These are phyloP conservation scores for Stichodactyla helianthus DNA, from an alignment of 64 coral and sea anemone genomes.

Conservation along the genomic window DNA sequence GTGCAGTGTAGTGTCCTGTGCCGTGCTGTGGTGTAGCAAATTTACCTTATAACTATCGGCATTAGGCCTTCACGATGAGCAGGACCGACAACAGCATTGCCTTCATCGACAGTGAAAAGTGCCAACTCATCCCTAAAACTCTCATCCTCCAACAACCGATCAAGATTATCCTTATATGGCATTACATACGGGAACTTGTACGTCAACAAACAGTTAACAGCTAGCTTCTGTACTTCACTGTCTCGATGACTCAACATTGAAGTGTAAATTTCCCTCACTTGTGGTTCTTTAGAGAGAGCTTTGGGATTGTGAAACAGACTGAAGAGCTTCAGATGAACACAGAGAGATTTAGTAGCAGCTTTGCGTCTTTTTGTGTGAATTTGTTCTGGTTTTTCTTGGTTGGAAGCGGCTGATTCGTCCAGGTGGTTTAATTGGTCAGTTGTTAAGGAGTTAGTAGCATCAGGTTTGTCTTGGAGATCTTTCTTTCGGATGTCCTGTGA, in stretches of 20 bases:
- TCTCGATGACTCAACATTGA: conserved; percentile 66
- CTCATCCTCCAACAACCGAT: conserved; percentile 69
- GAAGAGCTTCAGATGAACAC: conserved; percentile 60
- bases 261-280: conserved; percentile 37
- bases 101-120: conserved; percentile 72
- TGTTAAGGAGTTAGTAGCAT: background rate
- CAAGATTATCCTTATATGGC: conserved; percentile 73
- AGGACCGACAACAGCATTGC: conserved; percentile 39
- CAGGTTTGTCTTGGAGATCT: background rate
- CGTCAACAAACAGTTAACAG: conserved; percentile 48
- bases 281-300: conserved; percentile 61
- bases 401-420: no score
- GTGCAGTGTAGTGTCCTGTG: background rate
- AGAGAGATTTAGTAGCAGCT: conserved; percentile 63
- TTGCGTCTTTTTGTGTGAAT: conserved; percentile 36
- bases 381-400: conserved; percentile 7
- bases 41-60: conserved; percentile 73
- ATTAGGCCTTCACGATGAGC: conserved; percentile 71
- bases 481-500: conserved; percentile 75
- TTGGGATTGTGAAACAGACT: conserved; percentile 67
- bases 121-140: conserved; percentile 76
- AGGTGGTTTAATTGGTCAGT: background rate
- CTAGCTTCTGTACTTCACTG: conserved; percentile 69
- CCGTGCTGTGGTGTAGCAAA: background rate
- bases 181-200: conserved; percentile 80